Conservation (phyloP, 2,888 invertebrate genomes). For the Mesopsocus fuscifrons region DNA sequence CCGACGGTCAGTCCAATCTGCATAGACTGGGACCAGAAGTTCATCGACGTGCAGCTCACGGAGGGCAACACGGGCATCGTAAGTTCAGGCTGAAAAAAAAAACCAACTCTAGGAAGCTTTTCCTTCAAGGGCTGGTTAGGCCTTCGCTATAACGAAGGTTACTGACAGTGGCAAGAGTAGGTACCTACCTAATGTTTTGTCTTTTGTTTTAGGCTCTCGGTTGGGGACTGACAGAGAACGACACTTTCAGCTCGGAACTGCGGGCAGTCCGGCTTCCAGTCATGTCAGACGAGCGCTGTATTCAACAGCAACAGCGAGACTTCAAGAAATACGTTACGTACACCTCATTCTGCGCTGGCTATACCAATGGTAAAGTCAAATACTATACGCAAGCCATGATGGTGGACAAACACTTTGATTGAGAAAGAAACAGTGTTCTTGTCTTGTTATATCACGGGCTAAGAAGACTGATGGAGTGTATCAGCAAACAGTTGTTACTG, state of each 20-base stretch:
- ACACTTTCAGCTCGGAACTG: conserved; percentile 29
- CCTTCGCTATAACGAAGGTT: too few species aligned
- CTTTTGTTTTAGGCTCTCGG: conserved; percentile 22
- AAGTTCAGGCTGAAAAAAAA: too few species aligned
- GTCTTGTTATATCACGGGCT: too few species aligned
- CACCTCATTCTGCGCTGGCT: conserved; percentile 42
- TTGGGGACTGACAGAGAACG: conserved; percentile 38
- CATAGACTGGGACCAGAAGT: background rate
- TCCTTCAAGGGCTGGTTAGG: too few species aligned
- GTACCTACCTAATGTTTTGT: background rate
- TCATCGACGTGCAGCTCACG: conserved; percentile 14
- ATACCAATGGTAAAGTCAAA: conserved; percentile 26
- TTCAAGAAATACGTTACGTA: conserved; percentile 34
- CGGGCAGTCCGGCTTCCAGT: conserved; percentile 30
- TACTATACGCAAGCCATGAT: too few species aligned
- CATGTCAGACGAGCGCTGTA: conserved; percentile 32
- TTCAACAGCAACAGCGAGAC: conserved; percentile 27
- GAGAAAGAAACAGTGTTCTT: too few species aligned
- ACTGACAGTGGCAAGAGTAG: too few species aligned
- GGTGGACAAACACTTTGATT: too few species aligned
- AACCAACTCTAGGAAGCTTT: too few species aligned
- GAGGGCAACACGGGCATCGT: conserved; percentile 17
- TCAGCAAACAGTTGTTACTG: too few species aligned
- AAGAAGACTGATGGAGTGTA: too few species aligned
- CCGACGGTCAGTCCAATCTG: background rate